Base-by-base conservation (phyloP, 2,888 invertebrate genomes). In the Didymodactylos carnosus region DNA sequence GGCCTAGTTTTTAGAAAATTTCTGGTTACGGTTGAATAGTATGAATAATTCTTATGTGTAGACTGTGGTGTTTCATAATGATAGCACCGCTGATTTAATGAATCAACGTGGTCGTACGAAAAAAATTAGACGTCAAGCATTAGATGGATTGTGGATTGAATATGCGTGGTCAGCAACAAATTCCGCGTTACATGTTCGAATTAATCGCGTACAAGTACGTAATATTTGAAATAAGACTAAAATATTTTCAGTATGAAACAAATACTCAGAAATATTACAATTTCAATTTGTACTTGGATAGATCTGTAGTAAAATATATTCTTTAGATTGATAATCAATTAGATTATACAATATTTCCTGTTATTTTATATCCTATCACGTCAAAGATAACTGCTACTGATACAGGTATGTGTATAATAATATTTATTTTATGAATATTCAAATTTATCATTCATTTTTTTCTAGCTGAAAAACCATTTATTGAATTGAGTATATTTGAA, bases 311-410 rank as follows among this genome's bases (percentile, higher is more conserved):
- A 41, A 41, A 41, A 41, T 41, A 41, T 73, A 35, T 73, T 75
- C 76, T 75, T 51, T 90, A 94, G 86, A 87, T 95, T 75, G 98
- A 98, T 84, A 94, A 95, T 86, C 97, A 97, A 82, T 86, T 93
- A 78, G 87, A 88, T 43, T 89, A 92, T 80, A 91, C 91, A 77
- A 88, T 92, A 69, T 95, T 94, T 86, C 92, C 92, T 0, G 76
- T 73, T 14, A 43, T 73, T 23, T 46, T 73, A 23, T 53, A 70
- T 27, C 70, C 72, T 43, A 70, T 71, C 3, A 14, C 39, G n/a
- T 39, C 73, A 27, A 70, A 72, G 16, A 27, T 25, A n/a, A 35
- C 73, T 27, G 51, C 27, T 29, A 23, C 19, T 82, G 86, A 94
- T 79, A 87, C 88, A 40, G 91, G 92, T 77, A 89, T 43, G 13